phyloP scores from a whole-genome alignment of 2,888 invertebrate species.

The Geophilus truncorum region DNA sequence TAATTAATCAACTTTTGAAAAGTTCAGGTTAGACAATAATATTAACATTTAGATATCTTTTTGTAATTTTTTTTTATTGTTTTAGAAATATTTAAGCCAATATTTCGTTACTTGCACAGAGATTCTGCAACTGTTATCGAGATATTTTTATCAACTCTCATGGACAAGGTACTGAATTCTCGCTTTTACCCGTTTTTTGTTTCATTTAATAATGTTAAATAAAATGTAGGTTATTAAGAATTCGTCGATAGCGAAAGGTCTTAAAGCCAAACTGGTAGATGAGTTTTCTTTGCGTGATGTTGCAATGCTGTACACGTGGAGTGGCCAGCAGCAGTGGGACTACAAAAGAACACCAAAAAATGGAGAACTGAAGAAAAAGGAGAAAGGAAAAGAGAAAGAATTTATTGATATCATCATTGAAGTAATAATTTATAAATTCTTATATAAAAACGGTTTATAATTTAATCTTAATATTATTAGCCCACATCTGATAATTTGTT shows the following conservation, averaged over 20 bases:
- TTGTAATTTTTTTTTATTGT: neutral
- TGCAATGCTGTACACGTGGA: neutral
- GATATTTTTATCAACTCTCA: neutral
- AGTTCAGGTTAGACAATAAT: neutral
- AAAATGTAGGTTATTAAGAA: neutral
- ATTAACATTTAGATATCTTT: neutral
- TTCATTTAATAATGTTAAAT: neutral
- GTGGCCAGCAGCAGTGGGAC: neutral
- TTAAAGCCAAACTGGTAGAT: neutral
- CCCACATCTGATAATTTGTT: neutral
- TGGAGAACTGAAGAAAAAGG: neutral
- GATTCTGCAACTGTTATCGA: neutral
- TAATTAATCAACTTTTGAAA: neutral
- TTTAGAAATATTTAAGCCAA: neutral
- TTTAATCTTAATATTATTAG: neutral
- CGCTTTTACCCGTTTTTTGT: neutral
- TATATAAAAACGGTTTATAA: neutral
- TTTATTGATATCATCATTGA: neutral
- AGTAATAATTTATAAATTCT: neutral
- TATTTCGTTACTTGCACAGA: neutral
- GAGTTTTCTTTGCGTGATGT: neutral
- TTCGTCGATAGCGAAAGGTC: neutral
- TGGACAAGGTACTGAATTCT: neutral
- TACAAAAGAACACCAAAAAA: neutral
- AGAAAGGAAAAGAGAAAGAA: neutral